Percentiles rank a stretch among this genome's conserved stretches.
These are phyloP conservation scores for Morbakka virulenta DNA, from an alignment of 30 jellyfish, hydroid and myxozoan species.

Conservation along the genomic window DNA sequence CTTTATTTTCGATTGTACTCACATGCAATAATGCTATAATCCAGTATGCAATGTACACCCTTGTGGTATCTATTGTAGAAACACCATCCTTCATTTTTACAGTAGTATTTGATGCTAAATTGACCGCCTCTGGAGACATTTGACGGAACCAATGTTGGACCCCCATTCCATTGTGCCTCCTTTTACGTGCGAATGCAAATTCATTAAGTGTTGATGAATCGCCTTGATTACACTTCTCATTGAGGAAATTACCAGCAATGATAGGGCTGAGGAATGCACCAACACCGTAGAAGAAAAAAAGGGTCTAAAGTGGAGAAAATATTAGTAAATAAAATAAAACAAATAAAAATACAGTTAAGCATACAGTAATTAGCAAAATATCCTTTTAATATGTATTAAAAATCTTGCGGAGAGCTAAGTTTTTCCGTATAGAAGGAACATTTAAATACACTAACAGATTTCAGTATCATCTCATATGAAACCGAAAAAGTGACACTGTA, in stretches of 20 bases:
- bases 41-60: constrained; percentile 85
- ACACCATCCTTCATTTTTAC: constrained; percentile 39
- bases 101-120: constrained; percentile 43
- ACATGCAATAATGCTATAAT: constrained; percentile 74
- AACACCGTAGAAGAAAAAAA: constrained; percentile 94
- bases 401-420: too few species aligned
- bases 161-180: constrained; percentile 88
- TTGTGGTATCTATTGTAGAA: constrained; percentile 65
- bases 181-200: constrained; percentile 89
- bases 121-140: constrained; percentile 38
- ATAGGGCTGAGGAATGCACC: constrained; percentile 99
- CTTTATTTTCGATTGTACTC: too few species aligned
- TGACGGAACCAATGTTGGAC: constrained; percentile 70
- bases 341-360: too few species aligned
- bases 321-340: neutral
- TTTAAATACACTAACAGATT: too few species aligned
- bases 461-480: too few species aligned
- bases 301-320: constrained; percentile 67
- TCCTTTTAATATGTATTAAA: too few species aligned
- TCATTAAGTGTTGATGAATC: constrained; percentile 65
- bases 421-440: too few species aligned
- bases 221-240: constrained; percentile 95
- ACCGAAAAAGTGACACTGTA: too few species aligned
- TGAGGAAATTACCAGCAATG: constrained; percentile 91
- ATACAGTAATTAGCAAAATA: neutral